Evolutionary conservation across 1,140 invertebrate species (phyloP), one percentile per base, ranked within the genome.

Genomic region (Euborellia annulipes): DNA sequence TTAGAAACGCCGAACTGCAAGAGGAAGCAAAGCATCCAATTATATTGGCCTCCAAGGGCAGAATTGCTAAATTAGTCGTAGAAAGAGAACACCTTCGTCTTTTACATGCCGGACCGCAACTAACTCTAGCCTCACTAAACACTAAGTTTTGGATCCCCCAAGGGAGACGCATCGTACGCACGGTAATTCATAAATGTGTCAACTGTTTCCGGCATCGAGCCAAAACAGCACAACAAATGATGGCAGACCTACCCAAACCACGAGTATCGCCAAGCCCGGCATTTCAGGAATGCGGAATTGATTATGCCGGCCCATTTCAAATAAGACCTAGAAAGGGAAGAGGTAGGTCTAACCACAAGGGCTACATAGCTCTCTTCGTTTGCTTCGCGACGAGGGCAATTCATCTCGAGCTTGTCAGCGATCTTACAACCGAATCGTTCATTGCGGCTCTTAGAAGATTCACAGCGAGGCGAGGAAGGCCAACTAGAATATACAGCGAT

Each of bases 81-180:
- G 32, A 44, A 9, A 13, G 61, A 42, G 49, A 56, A 19, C 64
- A 67, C 46, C 1, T 39, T 2, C 40, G 45, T 16, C 41, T 54
- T 9, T 36, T 62, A 4, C 64, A 67, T 51, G 54, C 52, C 21
- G 60, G 60, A 11, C 55, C 60, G 2, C 56, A 61, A 42, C 43
- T 53, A 0, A 27, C 61, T 3, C 47, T 61, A 0, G 36, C 14
- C 17, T n/a, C n/a, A 17, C 22, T 42, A 20, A 16, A 42, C 17
- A 16, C 17, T 14, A 16, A 20, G 14, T 42, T 42, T 20, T 42
- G 41, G 41, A 42, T 42, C 21, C 17, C 22, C 22, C 41, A 20
- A 19, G 22, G 16, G n/a, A 42, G 41, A 42, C 7, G 22, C 22
- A 23, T 3, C 21, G 22, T 42, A 17, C 3, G 32, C 9, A 9